Evolutionary conservation across 2,113 vertebrate genomes (phyloP).

Genomic region (Oenanthe oenanthe): DNA sequence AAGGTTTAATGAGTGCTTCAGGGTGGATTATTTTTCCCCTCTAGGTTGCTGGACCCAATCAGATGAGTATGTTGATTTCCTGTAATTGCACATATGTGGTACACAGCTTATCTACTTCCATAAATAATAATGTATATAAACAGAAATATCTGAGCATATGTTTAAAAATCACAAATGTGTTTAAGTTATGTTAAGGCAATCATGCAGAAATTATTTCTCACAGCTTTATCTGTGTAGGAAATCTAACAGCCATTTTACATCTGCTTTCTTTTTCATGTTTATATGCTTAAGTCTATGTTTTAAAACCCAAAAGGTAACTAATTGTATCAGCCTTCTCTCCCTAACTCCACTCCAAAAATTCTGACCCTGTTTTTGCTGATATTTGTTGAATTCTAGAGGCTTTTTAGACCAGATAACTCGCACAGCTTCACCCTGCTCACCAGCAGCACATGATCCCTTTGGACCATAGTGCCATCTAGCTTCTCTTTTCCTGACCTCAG

Average conservation of each 20-base stretch:
- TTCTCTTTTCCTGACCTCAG: conserved; percentile 41
- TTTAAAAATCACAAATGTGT: background rate
- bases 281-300: background rate
- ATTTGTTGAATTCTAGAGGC: background rate
- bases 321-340: background rate
- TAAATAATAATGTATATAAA: background rate
- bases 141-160: background rate
- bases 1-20: background rate
- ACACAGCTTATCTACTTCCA: background rate
- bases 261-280: background rate
- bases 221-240: background rate
- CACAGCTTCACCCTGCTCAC: background rate
- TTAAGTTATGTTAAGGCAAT: background rate
- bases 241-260: background rate
- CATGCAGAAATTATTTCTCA: background rate
- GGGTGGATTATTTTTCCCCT: background rate
- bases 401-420: background rate
- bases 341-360: background rate
- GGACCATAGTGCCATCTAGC: conserved; percentile 73
- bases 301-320: background rate
- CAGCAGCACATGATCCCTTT: conserved; percentile 1
- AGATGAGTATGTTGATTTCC: background rate
- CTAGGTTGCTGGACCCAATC: background rate
- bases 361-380: background rate
- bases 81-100: background rate